Conservation (phyloP, 1,140 invertebrate genomes). For the Mamestra configurata region DNA sequence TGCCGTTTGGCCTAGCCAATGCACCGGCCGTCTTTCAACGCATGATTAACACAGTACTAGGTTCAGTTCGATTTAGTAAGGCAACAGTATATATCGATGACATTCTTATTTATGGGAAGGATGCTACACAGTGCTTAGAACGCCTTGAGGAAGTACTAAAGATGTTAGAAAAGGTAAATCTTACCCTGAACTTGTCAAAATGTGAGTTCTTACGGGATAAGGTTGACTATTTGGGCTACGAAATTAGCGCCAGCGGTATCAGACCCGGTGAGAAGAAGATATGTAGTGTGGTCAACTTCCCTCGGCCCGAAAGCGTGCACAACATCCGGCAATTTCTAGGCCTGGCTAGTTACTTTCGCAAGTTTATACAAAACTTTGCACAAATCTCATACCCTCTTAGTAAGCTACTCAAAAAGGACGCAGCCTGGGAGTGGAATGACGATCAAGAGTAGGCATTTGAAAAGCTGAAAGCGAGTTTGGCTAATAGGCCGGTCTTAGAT, state of each 20-base stretch:
- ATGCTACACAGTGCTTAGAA: background rate
- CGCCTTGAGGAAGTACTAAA: background rate
- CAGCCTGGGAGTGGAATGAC: background rate
- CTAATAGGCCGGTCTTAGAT: background rate
- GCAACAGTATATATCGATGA: slow-evolving; percentile 22
- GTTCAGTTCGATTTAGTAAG: background rate
- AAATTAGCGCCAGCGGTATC: slow-evolving; percentile 45
- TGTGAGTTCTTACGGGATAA: slow-evolving; percentile 55
- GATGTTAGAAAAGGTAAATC: slow-evolving; percentile 13
- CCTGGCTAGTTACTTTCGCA: slow-evolving; percentile 56
- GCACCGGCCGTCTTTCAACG: slow-evolving; percentile 23
- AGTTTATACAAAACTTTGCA: slow-evolving; percentile 56
- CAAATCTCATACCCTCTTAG: slow-evolving; percentile 51
- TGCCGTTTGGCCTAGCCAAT: slow-evolving; percentile 33
- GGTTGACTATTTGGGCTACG: slow-evolving; percentile 63
- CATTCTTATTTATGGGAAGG: background rate
- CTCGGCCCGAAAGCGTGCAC: slow-evolving; percentile 50
- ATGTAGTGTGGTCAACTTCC: slow-evolving; percentile 43
- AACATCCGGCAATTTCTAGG: slow-evolving; percentile 58
- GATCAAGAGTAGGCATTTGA: background rate
- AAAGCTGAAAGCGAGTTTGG: background rate
- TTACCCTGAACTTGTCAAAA: slow-evolving; percentile 63
- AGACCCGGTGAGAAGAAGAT: slow-evolving; percentile 57
- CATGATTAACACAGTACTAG: slow-evolving; percentile 4
- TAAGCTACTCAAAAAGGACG: slow-evolving; percentile 11